Conservation (phyloP, 2,888 invertebrate genomes). For the Chaitophorus viminalis region DNA sequence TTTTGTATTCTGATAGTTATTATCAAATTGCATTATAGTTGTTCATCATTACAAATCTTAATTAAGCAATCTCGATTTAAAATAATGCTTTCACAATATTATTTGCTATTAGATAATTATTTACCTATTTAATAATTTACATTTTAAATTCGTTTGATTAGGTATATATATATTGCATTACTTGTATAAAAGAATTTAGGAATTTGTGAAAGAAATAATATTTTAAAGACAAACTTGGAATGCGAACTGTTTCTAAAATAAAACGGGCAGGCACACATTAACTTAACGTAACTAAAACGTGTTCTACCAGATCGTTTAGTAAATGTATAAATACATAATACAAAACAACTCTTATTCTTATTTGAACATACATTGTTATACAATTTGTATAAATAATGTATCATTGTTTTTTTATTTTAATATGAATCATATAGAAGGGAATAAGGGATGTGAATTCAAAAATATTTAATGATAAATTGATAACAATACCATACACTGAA, state of each 20-base stretch:
- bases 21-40: constrained; percentile 5
- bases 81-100: too few relatives aligned
- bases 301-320: constrained; percentile 11
- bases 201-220: background rate
- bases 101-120: too few relatives aligned
- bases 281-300: background rate
- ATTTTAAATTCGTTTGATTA: too few relatives aligned
- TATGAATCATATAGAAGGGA: background rate
- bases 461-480: background rate
- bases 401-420: background rate
- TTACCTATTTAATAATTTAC: too few relatives aligned
- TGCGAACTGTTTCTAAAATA: constrained; percentile 45
- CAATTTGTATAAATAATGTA: background rate
- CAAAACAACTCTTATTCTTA: background rate
- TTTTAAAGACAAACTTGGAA: constrained; percentile 1
- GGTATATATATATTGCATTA: too few relatives aligned
- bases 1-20: background rate
- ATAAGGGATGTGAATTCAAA: background rate
- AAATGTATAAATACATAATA: constrained; percentile 17
- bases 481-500: background rate
- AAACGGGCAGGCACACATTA: constrained; percentile 6
- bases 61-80: too few relatives aligned
- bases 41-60: background rate
- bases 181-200: background rate
- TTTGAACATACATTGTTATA: background rate